Evolutionary conservation across 2,888 invertebrate species (phyloP).

Genomic region (Drosophila antonietae): DNA sequence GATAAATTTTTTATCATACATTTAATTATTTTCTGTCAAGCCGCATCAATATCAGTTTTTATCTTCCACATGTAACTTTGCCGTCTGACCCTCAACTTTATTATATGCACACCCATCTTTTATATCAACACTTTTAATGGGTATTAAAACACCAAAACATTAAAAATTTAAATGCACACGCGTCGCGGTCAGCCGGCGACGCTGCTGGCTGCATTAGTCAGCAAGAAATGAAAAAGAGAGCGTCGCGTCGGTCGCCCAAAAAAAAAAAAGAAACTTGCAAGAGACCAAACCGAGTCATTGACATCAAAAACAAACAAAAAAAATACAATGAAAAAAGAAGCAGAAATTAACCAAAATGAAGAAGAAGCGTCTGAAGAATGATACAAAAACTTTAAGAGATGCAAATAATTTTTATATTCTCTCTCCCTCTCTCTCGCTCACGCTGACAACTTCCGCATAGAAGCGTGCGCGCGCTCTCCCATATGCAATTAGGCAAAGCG

Average conservation of each 20-base stretch:
- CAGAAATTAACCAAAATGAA: slow-evolving; percentile 30
- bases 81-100: not conserved
- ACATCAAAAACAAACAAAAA: slow-evolving; percentile 56
- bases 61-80: not conserved
- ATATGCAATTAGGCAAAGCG: slow-evolving; percentile 46
- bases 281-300: slow-evolving; percentile 69
- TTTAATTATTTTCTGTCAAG: not conserved
- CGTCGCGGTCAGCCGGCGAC: slow-evolving; percentile 46
- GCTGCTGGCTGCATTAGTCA: slow-evolving; percentile 57
- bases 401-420: slow-evolving; percentile 51
- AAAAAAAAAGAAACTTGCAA: slow-evolving; percentile 66
- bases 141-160: slow-evolving; percentile 33
- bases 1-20: no score
- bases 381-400: slow-evolving; percentile 47
- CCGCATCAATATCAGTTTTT: not conserved
- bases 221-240: slow-evolving; percentile 58
- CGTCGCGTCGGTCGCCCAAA: slow-evolving; percentile 48
- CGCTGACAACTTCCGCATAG: slow-evolving; percentile 31
- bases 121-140: slow-evolving; percentile 10
- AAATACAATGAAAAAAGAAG: not conserved
- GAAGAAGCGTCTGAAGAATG: slow-evolving; percentile 20
- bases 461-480: not conserved
- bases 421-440: not conserved
- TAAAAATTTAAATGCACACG: slow-evolving; percentile 62
- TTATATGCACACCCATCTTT: not conserved